Evolutionary conservation across 64 coral and sea anemone species (phyloP).

Genomic region (Stylophora pistillata): DNA sequence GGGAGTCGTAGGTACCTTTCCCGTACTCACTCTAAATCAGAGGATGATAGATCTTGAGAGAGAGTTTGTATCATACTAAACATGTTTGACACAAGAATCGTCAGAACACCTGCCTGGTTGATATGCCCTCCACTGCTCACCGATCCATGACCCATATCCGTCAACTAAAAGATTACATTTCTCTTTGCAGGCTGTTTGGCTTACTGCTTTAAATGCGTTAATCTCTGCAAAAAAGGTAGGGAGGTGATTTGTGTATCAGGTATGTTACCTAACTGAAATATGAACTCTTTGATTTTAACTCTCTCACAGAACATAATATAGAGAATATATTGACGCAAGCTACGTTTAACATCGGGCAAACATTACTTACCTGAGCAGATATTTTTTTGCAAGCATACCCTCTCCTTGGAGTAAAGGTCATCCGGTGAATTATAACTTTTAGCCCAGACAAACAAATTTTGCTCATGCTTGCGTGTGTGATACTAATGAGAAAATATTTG

Average conservation of each 20-base stretch:
- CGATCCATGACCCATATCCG: constrained; percentile 72
- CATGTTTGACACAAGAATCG: neutral
- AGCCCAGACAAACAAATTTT: too few species aligned
- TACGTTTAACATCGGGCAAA: neutral
- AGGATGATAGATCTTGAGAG: neutral
- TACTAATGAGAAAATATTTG: too few species aligned
- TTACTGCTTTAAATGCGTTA: constrained; percentile 58
- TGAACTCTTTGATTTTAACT: too few species aligned
- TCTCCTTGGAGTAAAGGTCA: too few species aligned
- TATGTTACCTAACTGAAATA: too few species aligned
- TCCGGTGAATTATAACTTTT: too few species aligned
- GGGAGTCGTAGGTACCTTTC: too few species aligned
- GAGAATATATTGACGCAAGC: too few species aligned
- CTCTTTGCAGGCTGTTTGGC: constrained; percentile 78
- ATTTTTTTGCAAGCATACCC: too few species aligned
- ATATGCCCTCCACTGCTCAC: constrained; percentile 62
- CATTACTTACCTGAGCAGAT: too few species aligned
- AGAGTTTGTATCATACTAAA: neutral
- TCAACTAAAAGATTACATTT: constrained; percentile 75
- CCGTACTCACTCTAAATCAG: neutral
- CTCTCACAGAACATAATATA: too few species aligned
- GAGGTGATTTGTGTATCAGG: neutral
- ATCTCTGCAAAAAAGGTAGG: constrained; percentile 28
- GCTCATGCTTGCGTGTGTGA: too few species aligned
- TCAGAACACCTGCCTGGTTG: constrained; percentile 35